phyloP scores from a whole-genome alignment of 2,888 invertebrate species.

The Eupithecia subumbrata region DNA sequence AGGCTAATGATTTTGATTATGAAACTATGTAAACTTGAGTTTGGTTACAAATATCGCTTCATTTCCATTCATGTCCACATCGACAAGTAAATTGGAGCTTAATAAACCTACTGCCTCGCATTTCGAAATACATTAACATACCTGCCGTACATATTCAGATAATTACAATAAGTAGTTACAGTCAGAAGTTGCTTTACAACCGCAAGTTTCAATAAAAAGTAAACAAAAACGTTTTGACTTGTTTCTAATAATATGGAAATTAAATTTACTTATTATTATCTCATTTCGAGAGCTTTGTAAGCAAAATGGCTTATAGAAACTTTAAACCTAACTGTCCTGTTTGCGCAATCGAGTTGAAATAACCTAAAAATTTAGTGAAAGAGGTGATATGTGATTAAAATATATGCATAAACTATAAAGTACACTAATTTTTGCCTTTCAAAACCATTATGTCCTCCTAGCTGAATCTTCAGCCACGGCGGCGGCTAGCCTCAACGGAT shows the following conservation, averaged over 20 bases:
- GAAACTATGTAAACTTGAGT: background rate
- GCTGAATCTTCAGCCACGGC: no score
- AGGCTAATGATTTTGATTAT: background rate
- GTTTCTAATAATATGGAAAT: background rate
- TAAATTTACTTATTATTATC: no score
- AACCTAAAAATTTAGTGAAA: background rate
- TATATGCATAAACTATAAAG: background rate
- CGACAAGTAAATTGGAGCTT: slow-evolving; percentile 20
- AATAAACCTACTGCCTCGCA: slow-evolving; percentile 12
- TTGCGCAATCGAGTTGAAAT: no score
- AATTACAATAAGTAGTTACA: slow-evolving; percentile 24
- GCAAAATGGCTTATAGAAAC: no score
- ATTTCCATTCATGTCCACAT: slow-evolving; percentile 12
- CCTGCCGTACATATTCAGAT: slow-evolving; percentile 25
- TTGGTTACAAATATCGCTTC: slow-evolving; percentile 10
- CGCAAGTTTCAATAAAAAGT: background rate
- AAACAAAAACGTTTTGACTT: background rate
- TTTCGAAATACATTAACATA: slow-evolving; percentile 30
- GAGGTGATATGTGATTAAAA: background rate
- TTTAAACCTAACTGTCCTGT: no score
- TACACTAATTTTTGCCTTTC: background rate
- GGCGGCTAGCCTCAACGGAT: no score
- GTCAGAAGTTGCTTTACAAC: slow-evolving; percentile 22
- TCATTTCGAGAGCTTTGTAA: no score
- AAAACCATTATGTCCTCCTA: background rate